Evolutionary conservation across 2,888 invertebrate species (phyloP).

Genomic region (Agonopterix subpropinquella): DNA sequence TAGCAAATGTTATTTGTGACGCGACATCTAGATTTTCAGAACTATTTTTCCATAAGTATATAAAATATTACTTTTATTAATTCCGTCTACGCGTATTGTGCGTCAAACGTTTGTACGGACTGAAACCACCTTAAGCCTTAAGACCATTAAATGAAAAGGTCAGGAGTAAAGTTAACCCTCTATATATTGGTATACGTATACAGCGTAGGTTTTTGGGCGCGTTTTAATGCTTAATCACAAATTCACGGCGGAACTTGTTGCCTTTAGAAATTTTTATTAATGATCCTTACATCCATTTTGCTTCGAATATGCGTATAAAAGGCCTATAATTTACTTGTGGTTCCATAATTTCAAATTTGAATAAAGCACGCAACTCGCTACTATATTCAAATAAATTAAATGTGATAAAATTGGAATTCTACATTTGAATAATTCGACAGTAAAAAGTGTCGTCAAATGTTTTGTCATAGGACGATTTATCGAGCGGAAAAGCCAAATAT

Average conservation of each 20-base stretch:
- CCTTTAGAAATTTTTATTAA: slow-evolving; percentile 52
- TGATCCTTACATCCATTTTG: slow-evolving; percentile 27
- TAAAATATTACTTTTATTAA: too few relatives aligned
- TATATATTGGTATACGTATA: too few relatives aligned
- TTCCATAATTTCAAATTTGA: not conserved
- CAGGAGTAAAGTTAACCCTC: too few relatives aligned
- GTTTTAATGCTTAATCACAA: slow-evolving; percentile 39
- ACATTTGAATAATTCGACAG: slow-evolving; percentile 31
- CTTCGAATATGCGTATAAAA: not conserved
- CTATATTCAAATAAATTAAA: not conserved
- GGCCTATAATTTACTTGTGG: not conserved
- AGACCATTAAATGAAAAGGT: too few relatives aligned
- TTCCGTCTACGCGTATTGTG: too few relatives aligned
- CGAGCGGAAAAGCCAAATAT: slow-evolving; percentile 27
- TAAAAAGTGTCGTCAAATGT: slow-evolving; percentile 49
- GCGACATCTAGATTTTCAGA: too few relatives aligned
- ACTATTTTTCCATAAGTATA: too few relatives aligned
- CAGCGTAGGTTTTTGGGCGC: too few relatives aligned
- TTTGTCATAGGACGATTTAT: slow-evolving; percentile 43
- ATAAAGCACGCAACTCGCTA: not conserved
- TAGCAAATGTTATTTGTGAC: too few relatives aligned
- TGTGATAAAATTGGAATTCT: slow-evolving; percentile 3
- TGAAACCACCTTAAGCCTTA: too few relatives aligned
- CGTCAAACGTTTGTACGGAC: too few relatives aligned
- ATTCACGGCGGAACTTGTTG: slow-evolving; percentile 38